phyloP scores from a whole-genome alignment of 1,140 invertebrate genomes.

The Zaprionus vittiger region DNA sequence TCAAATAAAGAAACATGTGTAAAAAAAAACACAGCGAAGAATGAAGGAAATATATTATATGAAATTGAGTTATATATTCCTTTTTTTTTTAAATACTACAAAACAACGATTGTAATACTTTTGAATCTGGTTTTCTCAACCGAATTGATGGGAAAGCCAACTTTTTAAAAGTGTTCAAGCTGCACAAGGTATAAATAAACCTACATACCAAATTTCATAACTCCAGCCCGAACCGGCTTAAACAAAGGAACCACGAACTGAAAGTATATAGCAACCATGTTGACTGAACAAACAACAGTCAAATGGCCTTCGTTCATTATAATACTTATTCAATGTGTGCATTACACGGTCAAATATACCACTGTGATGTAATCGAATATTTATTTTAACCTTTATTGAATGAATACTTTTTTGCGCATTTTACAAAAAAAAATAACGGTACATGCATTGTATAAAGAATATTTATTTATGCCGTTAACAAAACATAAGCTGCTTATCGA shows the following conservation, averaged over 20 bases:
- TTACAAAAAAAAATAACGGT: not conserved
- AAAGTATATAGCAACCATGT: not conserved
- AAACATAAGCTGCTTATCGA: conserved; percentile 6
- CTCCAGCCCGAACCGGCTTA: not conserved
- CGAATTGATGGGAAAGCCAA: no score
- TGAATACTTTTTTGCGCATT: not conserved
- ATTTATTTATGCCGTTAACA: not conserved
- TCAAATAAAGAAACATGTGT: not conserved
- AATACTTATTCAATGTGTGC: not conserved
- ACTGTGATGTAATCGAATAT: not conserved
- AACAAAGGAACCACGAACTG: not conserved
- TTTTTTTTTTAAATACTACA: no score
- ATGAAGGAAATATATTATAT: no score
- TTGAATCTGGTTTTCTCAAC: no score
- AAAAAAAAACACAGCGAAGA: no score
- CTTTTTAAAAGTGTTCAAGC: not conserved
- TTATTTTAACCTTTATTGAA: not conserved
- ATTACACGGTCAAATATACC: conserved; percentile 1
- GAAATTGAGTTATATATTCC: no score
- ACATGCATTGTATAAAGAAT: not conserved
- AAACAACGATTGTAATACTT: no score
- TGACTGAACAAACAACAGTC: not conserved
- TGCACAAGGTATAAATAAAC: not conserved
- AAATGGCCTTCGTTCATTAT: conserved; percentile 1
- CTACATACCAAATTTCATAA: not conserved